Evolutionary conservation across 2,888 invertebrate species (phyloP).

Genomic region (Synanthedon andrenaeformis): DNA sequence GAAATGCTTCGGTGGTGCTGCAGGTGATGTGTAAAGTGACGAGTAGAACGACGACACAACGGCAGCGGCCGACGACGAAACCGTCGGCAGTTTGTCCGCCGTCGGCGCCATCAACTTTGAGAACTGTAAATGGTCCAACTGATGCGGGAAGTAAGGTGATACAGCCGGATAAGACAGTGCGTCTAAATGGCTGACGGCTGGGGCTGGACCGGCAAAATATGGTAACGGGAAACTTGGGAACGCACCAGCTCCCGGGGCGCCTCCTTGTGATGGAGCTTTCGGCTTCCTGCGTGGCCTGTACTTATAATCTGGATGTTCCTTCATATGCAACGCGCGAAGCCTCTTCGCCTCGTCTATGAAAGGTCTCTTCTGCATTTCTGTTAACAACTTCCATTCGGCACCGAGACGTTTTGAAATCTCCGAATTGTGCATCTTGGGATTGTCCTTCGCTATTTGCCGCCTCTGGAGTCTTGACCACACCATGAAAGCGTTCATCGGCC

Average conservation of each 20-base stretch:
- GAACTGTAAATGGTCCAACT: slow-evolving; percentile 75
- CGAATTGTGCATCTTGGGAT: slow-evolving; percentile 93
- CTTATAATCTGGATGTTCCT: slow-evolving; percentile 92
- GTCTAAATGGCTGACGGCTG: slow-evolving; percentile 69
- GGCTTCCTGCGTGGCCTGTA: slow-evolving; percentile 89
- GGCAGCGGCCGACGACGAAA: slow-evolving; percentile 64
- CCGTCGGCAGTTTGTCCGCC: slow-evolving; percentile 56
- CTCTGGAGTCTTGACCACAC: slow-evolving; percentile 95
- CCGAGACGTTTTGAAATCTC: slow-evolving; percentile 93
- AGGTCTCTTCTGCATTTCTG: slow-evolving; percentile 89
- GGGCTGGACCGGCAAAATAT: slow-evolving; percentile 74
- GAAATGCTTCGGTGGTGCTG: slow-evolving; percentile 64
- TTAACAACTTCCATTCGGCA: slow-evolving; percentile 91
- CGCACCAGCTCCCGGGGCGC: slow-evolving; percentile 58
- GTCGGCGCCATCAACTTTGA: slow-evolving; percentile 71
- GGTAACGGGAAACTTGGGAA: slow-evolving; percentile 75
- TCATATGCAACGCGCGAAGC: slow-evolving; percentile 88
- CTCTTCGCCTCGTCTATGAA: slow-evolving; percentile 97
- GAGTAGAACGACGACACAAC: slow-evolving; percentile 78
- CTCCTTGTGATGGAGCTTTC: slow-evolving; percentile 74
- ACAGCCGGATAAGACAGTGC: slow-evolving; percentile 74
- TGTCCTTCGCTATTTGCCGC: slow-evolving; percentile 92
- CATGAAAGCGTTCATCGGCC: slow-evolving; percentile 99
- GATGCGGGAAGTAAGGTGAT: slow-evolving; percentile 82
- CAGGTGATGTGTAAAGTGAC: slow-evolving; percentile 72